Evolutionary conservation across 2,797 vertebrate genomes (phyloP).

Genomic region (Phalloptychus januarius): DNA sequence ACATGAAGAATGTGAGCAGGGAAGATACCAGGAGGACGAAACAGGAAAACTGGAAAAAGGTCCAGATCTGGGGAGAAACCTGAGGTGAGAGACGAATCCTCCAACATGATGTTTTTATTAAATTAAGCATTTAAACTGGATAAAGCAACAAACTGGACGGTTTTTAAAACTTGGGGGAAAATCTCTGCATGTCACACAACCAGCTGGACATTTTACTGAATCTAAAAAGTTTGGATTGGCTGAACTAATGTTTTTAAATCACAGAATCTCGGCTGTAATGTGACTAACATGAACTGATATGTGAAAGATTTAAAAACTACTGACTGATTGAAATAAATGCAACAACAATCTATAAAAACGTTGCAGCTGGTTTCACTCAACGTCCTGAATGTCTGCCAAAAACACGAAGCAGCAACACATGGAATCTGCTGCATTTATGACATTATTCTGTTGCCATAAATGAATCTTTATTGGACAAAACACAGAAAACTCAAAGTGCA

Average conservation of each 20-base stretch:
- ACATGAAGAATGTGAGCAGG: slow-evolving; percentile 54
- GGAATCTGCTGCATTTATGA: background rate
- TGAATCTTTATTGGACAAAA: background rate
- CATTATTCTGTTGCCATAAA: too few relatives aligned
- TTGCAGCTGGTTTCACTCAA: background rate
- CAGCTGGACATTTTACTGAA: background rate
- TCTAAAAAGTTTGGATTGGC: background rate
- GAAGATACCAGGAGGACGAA: slow-evolving; percentile 49
- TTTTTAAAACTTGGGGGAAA: background rate
- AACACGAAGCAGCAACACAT: background rate
- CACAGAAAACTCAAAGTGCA: background rate
- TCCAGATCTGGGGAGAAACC: slow-evolving; percentile 20
- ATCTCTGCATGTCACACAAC: background rate
- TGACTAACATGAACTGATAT: background rate
- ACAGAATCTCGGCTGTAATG: background rate
- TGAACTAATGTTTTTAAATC: background rate
- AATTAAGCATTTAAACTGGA: background rate
- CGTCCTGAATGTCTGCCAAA: background rate
- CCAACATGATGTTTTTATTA: background rate
- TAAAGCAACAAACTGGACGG: background rate
- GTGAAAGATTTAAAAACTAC: background rate
- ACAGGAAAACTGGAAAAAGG: slow-evolving; percentile 34
- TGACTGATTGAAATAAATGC: background rate
- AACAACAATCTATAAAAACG: background rate
- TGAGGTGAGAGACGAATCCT: background rate